A percentile compares a stretch with the other conserved stretches of the same genome.
Evolutionary conservation across 2,888 invertebrate genomes (phyloP).

Genomic region (Trichogramma dendrolimi): DNA sequence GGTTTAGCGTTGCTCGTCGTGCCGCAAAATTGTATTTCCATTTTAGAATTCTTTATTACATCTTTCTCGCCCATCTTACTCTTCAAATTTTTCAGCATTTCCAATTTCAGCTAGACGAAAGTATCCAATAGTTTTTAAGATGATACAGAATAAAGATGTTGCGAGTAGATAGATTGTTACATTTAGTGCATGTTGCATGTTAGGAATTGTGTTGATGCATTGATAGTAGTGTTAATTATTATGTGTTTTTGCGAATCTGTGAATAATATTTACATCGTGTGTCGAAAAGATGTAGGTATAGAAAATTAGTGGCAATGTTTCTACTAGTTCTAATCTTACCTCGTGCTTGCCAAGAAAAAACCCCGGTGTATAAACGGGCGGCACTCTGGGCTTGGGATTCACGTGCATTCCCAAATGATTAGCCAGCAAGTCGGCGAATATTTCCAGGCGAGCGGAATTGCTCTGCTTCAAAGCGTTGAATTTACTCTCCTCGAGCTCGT

Average conservation of each 20-base stretch:
- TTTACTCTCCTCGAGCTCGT: constrained; percentile 61
- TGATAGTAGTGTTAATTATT: constrained; percentile 27
- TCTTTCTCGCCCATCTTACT: constrained; percentile 53
- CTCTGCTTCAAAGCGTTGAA: constrained; percentile 59
- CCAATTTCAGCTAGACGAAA: constrained; percentile 63
- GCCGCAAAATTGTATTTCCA: constrained; percentile 70
- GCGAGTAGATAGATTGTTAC: constrained; percentile 2
- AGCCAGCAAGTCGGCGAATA: constrained; percentile 70
- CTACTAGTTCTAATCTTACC: constrained; percentile 53
- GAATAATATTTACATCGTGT: constrained; percentile 17
- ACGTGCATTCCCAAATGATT: constrained; percentile 69
- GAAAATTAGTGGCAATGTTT: not conserved
- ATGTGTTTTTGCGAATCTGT: constrained; percentile 30
- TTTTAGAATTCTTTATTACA: constrained; percentile 57
- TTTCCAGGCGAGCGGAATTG: constrained; percentile 71
- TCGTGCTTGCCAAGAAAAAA: constrained; percentile 80
- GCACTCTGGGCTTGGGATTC: constrained; percentile 37
- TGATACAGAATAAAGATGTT: constrained; percentile 16
- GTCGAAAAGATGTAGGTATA: not conserved
- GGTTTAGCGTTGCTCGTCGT: constrained; percentile 60
- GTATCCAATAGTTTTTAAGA: constrained; percentile 23
- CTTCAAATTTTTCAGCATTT: constrained; percentile 63
- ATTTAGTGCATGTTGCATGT: not conserved
- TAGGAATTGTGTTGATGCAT: constrained; percentile 9
- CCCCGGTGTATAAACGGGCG: constrained; percentile 57